Conservation (phyloP, 2,113 vertebrate genomes). For the Myanophis thanlyinensis region DNA sequence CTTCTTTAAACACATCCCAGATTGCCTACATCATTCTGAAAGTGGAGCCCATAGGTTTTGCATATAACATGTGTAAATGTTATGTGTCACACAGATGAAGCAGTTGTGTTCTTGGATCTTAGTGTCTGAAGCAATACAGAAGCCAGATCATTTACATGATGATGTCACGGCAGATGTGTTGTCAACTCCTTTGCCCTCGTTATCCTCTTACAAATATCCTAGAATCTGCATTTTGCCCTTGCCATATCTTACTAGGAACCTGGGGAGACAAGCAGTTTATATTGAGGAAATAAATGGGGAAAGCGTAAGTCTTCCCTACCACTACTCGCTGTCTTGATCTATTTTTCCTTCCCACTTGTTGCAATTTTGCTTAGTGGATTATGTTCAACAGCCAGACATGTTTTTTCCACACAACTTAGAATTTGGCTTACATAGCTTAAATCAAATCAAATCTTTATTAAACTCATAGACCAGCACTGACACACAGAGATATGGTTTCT, state of each 20-base stretch:
- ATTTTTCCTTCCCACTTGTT: not conserved
- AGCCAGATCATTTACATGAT: not conserved
- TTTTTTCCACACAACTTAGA: not conserved
- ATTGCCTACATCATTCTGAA: not conserved
- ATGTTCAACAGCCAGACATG: not conserved
- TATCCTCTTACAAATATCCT: not conserved
- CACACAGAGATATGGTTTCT: not conserved
- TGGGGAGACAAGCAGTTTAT: not conserved
- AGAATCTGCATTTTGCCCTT: not conserved
- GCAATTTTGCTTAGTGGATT: not conserved
- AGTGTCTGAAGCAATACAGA: not conserved
- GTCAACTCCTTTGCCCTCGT: not conserved
- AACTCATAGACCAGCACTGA: not conserved
- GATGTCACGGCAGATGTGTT: not conserved
- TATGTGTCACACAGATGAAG: not conserved
- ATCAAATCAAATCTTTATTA: not conserved
- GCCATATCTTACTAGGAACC: not conserved
- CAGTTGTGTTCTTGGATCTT: not conserved
- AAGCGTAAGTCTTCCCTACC: not conserved
- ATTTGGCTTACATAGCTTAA: not conserved
- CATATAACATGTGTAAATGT: not conserved
- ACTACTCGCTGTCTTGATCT: not conserved
- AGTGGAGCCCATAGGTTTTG: not conserved
- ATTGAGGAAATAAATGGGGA: not conserved
- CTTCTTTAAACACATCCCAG: not conserved